These are phyloP conservation scores for Pseudomugil tenellus DNA, from an alignment of 2,797 vertebrate species.

Conservation along the genomic window DNA sequence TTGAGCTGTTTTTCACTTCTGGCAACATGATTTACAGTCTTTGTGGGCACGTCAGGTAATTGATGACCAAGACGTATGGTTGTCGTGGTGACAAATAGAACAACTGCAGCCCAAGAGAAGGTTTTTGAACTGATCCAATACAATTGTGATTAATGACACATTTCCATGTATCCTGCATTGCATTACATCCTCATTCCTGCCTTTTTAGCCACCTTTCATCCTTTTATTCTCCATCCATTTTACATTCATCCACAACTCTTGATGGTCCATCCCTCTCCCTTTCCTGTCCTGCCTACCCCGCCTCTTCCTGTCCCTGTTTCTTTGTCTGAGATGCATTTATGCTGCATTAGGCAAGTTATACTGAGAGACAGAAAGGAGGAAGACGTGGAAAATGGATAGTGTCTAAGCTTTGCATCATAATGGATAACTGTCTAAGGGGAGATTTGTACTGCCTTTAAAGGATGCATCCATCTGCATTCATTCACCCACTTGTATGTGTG, in stretches of 20 bases:
- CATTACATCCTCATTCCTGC: slow-evolving; percentile 20
- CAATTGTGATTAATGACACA: slow-evolving; percentile 33
- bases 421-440: slow-evolving; percentile 65
- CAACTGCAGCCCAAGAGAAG: slow-evolving; percentile 31
- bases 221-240: slow-evolving; percentile 21
- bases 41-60: slow-evolving; percentile 57
- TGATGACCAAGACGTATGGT: slow-evolving; percentile 65
- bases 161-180: not conserved
- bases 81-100: slow-evolving; percentile 58
- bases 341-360: slow-evolving; percentile 65
- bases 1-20: slow-evolving; percentile 26
- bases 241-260: slow-evolving; percentile 10
- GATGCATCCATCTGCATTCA: slow-evolving; percentile 67
- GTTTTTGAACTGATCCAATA: slow-evolving; percentile 24
- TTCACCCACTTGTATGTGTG: slow-evolving; percentile 29
- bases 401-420: slow-evolving; percentile 75
- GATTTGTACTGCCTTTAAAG: slow-evolving; percentile 60
- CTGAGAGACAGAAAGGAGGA: slow-evolving; percentile 44
- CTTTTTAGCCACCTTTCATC: slow-evolving; percentile 4
- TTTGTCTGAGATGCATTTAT: slow-evolving; percentile 62
- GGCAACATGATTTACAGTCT: slow-evolving; percentile 37
- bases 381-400: slow-evolving; percentile 61
- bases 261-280: slow-evolving; percentile 30
- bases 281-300: slow-evolving; percentile 31
- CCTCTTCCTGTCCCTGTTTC: slow-evolving; percentile 38